Evolutionary conservation across 2,113 vertebrate species (phyloP), one percentile per base, ranked within the genome.

Genomic region (Indicator indicator): DNA sequence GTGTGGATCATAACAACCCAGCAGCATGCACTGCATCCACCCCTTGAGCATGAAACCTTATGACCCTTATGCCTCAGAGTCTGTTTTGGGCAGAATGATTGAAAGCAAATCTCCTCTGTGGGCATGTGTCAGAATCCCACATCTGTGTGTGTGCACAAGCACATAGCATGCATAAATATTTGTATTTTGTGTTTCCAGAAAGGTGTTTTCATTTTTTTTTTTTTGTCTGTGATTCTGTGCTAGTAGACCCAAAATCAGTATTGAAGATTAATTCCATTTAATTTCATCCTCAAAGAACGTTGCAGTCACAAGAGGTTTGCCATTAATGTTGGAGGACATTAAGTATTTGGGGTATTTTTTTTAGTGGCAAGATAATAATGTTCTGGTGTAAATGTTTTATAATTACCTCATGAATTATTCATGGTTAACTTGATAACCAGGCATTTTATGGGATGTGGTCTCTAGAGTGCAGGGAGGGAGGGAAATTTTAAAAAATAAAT

Each of bases 401-500:
- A 97, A 97, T 96, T 94, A 86, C 44, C 75, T 97, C 76, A 97
- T 97, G 88, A 93, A 97, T 97, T 97, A 97, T 96, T 97, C 95
- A 97, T 83, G 32, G 75, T 58, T 93, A 93, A 92, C 91, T 96
- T 89, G 89, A 94, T 96, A 95, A 93, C 88, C 63, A 3, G 0
- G 62, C 86, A 52, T 92, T 97, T 96, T 94, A 95, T 84, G 88
- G 93, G 89, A 84, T 96, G 30, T 82, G 30, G 76, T 88, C 90
- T 95, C 93, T 46, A 32, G 85, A 94, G 94, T 76, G 63, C 81
- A 79, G 80, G 32, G 50, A 64, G 65, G 21, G 80, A 73, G 79
- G 72, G 81, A 88, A 92, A 94, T 91, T 86, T 74, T 92, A 73
- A 95, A 50, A 94, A 70, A 95, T 46, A 93, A 95, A 96, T 86